Evolutionary conservation across 2,888 invertebrate genomes (phyloP).

Genomic region (Orthonychiurus folsomi): DNA sequence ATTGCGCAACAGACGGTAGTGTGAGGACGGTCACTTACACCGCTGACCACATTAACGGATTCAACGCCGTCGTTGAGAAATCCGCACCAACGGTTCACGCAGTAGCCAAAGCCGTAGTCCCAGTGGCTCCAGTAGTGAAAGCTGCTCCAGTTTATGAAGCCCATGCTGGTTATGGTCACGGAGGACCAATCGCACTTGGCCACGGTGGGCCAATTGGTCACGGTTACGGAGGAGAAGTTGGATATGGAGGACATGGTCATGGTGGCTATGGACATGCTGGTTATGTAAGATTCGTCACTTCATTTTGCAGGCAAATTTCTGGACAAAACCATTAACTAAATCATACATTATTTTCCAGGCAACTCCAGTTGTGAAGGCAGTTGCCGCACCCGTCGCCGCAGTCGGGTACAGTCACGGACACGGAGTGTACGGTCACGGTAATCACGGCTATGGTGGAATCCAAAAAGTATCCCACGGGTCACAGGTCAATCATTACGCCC

Average conservation of each 20-base stretch:
- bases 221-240: background rate
- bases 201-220: constrained; percentile 8
- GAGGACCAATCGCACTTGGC: constrained; percentile 9
- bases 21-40: constrained; percentile 18
- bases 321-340: background rate
- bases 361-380: constrained; percentile 19
- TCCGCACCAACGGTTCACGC: constrained; percentile 18
- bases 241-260: constrained; percentile 9
- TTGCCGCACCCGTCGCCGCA: no score
- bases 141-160: constrained; percentile 10
- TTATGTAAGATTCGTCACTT: constrained; percentile 9
- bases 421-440: constrained; percentile 6
- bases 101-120: constrained; percentile 17
- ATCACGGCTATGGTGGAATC: constrained; percentile 10
- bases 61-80: constrained; percentile 20
- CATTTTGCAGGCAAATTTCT: background rate
- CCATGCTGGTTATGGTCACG: constrained; percentile 11
- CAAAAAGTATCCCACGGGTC: constrained; percentile 16
- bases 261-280: constrained; percentile 5
- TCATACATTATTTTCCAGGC: constrained; percentile 2
- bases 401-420: constrained; percentile 4
- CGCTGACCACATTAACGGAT: constrained; percentile 19
- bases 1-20: constrained; percentile 16
- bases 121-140: constrained; percentile 15
- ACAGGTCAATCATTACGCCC: constrained; percentile 18